Conservation (phyloP, 2,888 invertebrate genomes). For the Cantharis rustica region DNA sequence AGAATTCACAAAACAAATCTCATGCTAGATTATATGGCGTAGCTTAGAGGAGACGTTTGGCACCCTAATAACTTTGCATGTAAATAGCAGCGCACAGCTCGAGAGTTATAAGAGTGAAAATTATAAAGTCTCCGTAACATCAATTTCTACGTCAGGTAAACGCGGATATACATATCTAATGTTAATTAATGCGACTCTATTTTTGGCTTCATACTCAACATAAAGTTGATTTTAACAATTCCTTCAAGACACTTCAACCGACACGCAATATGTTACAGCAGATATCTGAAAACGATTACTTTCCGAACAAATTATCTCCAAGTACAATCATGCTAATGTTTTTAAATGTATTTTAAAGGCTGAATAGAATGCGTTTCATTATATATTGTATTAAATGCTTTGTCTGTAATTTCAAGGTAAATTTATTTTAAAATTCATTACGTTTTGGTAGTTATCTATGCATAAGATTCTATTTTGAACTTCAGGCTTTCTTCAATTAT, state of each 20-base stretch:
- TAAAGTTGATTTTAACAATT: slow-evolving; percentile 15
- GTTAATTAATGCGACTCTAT: slow-evolving; percentile 12
- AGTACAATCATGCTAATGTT: background rate
- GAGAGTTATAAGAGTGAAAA: slow-evolving; percentile 38
- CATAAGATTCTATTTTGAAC: background rate
- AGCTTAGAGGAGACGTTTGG: slow-evolving; percentile 36
- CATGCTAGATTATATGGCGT: slow-evolving; percentile 20
- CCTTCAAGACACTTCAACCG: slow-evolving; percentile 7
- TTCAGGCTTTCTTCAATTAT: background rate
- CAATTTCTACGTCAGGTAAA: slow-evolving; percentile 37
- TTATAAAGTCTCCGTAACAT: slow-evolving; percentile 40
- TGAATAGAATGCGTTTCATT: background rate
- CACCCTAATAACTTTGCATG: slow-evolving; percentile 42
- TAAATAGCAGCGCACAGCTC: slow-evolving; percentile 40
- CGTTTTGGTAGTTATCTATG: background rate
- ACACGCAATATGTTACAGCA: slow-evolving; percentile 8
- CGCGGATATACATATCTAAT: slow-evolving; percentile 20
- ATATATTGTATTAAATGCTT: background rate
- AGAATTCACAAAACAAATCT: slow-evolving; percentile 30
- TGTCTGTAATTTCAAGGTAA: background rate
- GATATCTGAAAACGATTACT: background rate
- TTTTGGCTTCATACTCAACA: slow-evolving; percentile 1
- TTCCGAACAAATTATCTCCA: background rate
- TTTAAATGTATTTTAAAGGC: background rate
- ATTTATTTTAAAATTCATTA: background rate